These are phyloP conservation scores for Brachypterus glaber DNA, from an alignment of 2,888 invertebrate genomes.

Conservation along the genomic window DNA sequence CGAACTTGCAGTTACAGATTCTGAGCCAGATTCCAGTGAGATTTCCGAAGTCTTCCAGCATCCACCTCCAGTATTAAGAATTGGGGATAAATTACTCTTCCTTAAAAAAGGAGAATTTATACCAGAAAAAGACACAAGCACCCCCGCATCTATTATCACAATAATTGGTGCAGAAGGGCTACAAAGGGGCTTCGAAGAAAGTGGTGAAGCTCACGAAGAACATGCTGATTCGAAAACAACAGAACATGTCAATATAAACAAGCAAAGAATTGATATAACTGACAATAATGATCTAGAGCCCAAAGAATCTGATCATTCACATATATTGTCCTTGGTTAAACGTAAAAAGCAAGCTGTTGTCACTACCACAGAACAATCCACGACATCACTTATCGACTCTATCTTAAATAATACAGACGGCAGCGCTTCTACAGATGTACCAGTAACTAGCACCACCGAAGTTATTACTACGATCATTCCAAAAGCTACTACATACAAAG, in stretches of 20 bases:
- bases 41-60: slow-evolving; percentile 36
- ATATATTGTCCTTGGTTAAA: slow-evolving; percentile 30
- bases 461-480: slow-evolving; percentile 13
- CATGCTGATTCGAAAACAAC: background rate
- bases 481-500: slow-evolving; percentile 13
- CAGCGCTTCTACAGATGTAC: slow-evolving; percentile 1
- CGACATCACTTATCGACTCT: slow-evolving; percentile 4
- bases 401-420: background rate
- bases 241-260: slow-evolving; percentile 1
- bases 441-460: no score
- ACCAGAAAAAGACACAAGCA: slow-evolving; percentile 34
- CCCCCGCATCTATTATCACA: slow-evolving; percentile 37
- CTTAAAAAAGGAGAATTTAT: slow-evolving; percentile 36
- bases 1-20: slow-evolving; percentile 27
- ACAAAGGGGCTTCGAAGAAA: slow-evolving; percentile 32
- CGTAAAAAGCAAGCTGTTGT: slow-evolving; percentile 20
- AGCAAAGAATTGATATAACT: no score
- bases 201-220: slow-evolving; percentile 22
- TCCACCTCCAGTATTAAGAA: slow-evolving; percentile 36
- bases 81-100: slow-evolving; percentile 38
- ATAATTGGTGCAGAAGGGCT: slow-evolving; percentile 42
- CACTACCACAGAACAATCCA: slow-evolving; percentile 13
- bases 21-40: slow-evolving; percentile 36
- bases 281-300: slow-evolving; percentile 22
- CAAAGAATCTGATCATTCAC: slow-evolving; percentile 24